phyloP scores from a whole-genome alignment of 2,888 invertebrate genomes.

The Frankliniella fusca region DNA sequence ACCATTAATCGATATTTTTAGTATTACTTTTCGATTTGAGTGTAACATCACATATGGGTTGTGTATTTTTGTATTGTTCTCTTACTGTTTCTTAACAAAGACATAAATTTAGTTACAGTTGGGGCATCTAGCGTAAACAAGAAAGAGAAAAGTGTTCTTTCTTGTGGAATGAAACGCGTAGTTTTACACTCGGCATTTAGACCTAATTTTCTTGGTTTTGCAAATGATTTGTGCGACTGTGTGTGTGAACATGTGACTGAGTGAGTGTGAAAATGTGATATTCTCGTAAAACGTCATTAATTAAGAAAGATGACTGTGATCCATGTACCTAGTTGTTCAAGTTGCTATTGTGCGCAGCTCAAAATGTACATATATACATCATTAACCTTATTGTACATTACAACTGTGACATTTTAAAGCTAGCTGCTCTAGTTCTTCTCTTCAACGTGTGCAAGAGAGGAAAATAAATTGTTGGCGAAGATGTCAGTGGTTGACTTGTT shows the following conservation, averaged over 20 bases:
- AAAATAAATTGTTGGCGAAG: constrained; percentile 19
- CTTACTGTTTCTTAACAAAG: background rate
- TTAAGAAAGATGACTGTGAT: constrained; percentile 26
- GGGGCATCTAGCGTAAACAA: background rate
- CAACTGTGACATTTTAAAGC: constrained; percentile 20
- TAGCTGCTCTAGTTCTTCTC: background rate
- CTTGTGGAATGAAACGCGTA: background rate
- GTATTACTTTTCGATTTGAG: background rate
- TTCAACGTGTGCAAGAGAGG: background rate
- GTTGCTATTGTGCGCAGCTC: constrained; percentile 20
- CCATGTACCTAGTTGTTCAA: constrained; percentile 24
- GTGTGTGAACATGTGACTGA: background rate
- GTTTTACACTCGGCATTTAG: background rate
- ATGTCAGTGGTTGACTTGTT: background rate
- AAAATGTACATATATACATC: constrained; percentile 23
- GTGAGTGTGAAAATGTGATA: background rate
- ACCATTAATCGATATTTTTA: background rate
- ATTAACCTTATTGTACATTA: constrained; percentile 12
- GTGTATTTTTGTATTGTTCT: background rate
- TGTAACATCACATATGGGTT: background rate
- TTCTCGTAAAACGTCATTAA: constrained; percentile 1
- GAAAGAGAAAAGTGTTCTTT: background rate
- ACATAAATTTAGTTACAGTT: background rate
- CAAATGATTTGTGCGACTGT: background rate
- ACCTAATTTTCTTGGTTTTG: background rate